These are phyloP conservation scores for Drosophila santomea DNA, from an alignment of 1,140 invertebrate genomes.

Conservation along the genomic window DNA sequence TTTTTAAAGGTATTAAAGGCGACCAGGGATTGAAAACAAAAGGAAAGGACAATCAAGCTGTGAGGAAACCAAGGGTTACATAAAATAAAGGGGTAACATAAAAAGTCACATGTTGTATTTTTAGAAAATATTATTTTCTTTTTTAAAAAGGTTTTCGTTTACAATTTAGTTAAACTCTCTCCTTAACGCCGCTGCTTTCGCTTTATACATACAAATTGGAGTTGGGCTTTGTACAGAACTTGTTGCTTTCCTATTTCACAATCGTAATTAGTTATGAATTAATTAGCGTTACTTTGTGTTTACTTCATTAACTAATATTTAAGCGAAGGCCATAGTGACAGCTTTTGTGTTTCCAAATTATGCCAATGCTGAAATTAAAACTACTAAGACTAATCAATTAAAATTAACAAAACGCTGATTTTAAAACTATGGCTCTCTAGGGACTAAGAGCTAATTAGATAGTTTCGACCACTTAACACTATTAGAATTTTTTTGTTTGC, in stretches of 20 bases:
- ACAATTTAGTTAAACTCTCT: constrained; percentile 54
- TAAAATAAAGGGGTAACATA: constrained; percentile 31
- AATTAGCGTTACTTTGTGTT: constrained; percentile 69
- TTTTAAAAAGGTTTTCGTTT: constrained; percentile 58
- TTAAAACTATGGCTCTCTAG: constrained; percentile 65
- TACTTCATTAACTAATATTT: constrained; percentile 76
- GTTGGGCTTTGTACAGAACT: constrained; percentile 79
- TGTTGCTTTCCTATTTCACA: constrained; percentile 48
- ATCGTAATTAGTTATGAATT: constrained; percentile 57
- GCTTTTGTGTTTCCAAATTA: constrained; percentile 52
- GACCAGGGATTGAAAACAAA: constrained; percentile 1
- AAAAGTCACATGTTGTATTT: constrained; percentile 66
- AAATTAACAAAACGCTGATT: constrained; percentile 74
- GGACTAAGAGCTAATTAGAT: constrained; percentile 43
- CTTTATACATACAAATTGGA: constrained; percentile 79
- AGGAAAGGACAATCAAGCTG: constrained; percentile 21
- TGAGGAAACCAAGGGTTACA: constrained; percentile 11
- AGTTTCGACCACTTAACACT: constrained; percentile 40
- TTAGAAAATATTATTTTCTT: constrained; percentile 65
- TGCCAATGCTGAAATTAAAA: constrained; percentile 72
- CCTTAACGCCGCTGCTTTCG: constrained; percentile 25
- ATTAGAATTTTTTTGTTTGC: constrained; percentile 50
- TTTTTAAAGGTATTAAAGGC: constrained; percentile 29
- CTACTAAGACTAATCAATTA: constrained; percentile 75
- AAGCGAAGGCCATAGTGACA: constrained; percentile 49